Percentiles rank a stretch among this genome's conserved stretches.
Evolutionary conservation across 2,888 invertebrate genomes (phyloP).

Genomic region (Apodemia duryi): DNA sequence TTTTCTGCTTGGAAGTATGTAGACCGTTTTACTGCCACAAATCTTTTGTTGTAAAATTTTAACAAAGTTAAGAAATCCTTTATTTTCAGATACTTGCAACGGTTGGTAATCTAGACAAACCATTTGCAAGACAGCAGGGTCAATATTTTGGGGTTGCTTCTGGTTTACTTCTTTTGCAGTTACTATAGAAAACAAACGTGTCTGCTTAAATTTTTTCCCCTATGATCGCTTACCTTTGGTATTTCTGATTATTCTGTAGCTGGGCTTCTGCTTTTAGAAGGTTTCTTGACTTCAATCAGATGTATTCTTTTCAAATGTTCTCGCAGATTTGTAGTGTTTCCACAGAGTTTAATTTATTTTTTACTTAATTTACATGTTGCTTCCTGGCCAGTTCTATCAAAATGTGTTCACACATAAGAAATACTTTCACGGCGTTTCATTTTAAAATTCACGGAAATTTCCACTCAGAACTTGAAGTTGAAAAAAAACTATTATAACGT

Average conservation of each 20-base stretch:
- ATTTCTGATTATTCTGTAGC: background rate
- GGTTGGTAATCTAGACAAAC: conserved; percentile 17
- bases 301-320: background rate
- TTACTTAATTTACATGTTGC: conserved; percentile 22
- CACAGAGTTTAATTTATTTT: conserved; percentile 18
- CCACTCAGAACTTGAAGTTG: too few relatives aligned
- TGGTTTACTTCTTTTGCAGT: conserved; percentile 21
- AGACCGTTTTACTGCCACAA: too few relatives aligned
- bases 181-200: background rate
- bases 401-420: conserved; percentile 24
- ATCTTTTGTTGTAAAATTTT: too few relatives aligned
- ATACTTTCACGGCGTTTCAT: conserved; percentile 16
- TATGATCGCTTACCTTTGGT: too few relatives aligned
- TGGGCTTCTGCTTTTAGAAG: background rate
- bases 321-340: background rate
- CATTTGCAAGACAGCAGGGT: conserved; percentile 23
- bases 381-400: conserved; percentile 24
- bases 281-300: background rate
- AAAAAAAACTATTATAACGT: background rate
- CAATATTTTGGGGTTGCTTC: conserved; percentile 23
- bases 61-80: too few relatives aligned
- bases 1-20: conserved; percentile 25
- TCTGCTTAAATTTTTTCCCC: conserved; percentile 1
- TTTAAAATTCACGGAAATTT: background rate
- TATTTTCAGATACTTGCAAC: conserved; percentile 23